Conservation (phyloP, 2,113 vertebrate genomes). For the Stegastes partitus region DNA sequence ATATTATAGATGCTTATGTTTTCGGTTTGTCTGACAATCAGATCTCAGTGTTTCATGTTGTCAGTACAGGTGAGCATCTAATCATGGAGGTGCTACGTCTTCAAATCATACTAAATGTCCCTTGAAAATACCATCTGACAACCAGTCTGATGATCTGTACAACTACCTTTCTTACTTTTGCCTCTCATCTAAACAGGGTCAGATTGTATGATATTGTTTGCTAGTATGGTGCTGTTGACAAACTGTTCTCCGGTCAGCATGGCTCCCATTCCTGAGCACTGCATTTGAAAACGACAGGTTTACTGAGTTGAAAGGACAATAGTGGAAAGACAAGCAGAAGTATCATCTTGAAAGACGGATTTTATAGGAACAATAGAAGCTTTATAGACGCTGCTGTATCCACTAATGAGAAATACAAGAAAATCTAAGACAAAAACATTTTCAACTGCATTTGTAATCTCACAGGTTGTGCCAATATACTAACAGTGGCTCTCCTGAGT, state of each 20-base stretch:
- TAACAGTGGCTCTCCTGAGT: conserved; percentile 12
- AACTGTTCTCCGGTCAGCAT: conserved; percentile 31
- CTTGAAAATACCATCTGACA: conserved; percentile 4
- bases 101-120: conserved; percentile 16
- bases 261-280: conserved; percentile 23
- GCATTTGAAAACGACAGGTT: neutral
- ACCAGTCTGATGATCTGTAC: conserved; percentile 17
- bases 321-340: conserved; percentile 7
- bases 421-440: neutral
- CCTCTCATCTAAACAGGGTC: conserved; percentile 51
- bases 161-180: conserved; percentile 27
- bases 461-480: conserved; percentile 16
- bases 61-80: conserved; percentile 1
- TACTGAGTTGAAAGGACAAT: neutral
- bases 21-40: conserved; percentile 56
- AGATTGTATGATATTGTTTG: conserved; percentile 34
- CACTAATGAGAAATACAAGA: neutral
- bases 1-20: neutral
- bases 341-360: neutral
- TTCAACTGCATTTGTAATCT: conserved; percentile 25
- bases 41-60: conserved; percentile 29
- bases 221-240: conserved; percentile 28
- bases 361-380: conserved; percentile 6
- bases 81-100: neutral
- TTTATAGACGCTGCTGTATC: neutral